Evolutionary conservation across 2,797 vertebrate species (phyloP).

Genomic region (Pteropus rufus): DNA sequence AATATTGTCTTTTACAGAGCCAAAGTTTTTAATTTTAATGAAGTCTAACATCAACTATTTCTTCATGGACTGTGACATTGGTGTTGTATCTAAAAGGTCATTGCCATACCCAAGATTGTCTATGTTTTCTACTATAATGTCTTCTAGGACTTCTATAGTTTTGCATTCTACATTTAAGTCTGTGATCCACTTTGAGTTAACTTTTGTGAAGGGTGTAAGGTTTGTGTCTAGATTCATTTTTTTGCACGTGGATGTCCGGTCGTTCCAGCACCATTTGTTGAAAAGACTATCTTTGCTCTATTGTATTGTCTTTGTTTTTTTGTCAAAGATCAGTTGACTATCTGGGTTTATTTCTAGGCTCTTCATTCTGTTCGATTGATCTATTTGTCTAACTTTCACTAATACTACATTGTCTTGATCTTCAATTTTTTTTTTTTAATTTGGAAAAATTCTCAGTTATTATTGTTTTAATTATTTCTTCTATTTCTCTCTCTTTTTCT

Average conservation of each 20-base stretch:
- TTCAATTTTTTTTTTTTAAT: background rate
- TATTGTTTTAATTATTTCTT: background rate
- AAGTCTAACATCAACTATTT: background rate
- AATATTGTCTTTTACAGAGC: background rate
- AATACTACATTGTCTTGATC: background rate
- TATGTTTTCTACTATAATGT: background rate
- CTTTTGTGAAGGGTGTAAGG: background rate
- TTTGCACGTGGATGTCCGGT: background rate
- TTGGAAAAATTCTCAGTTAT: background rate
- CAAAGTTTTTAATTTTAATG: background rate
- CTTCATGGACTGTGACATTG: background rate
- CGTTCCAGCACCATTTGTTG: background rate
- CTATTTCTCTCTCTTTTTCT: background rate
- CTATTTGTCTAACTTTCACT: background rate
- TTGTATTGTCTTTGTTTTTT: background rate
- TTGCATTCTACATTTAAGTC: background rate
- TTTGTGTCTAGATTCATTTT: background rate
- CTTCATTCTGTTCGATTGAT: background rate
- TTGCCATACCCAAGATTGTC: background rate
- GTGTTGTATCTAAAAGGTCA: background rate
- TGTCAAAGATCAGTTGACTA: background rate
- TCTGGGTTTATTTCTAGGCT: background rate
- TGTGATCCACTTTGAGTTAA: background rate
- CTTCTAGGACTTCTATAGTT: background rate
- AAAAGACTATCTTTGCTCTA: background rate